Evolutionary conservation across 2,797 vertebrate genomes (phyloP).

Genomic region (Sphaeramia orbicularis): DNA sequence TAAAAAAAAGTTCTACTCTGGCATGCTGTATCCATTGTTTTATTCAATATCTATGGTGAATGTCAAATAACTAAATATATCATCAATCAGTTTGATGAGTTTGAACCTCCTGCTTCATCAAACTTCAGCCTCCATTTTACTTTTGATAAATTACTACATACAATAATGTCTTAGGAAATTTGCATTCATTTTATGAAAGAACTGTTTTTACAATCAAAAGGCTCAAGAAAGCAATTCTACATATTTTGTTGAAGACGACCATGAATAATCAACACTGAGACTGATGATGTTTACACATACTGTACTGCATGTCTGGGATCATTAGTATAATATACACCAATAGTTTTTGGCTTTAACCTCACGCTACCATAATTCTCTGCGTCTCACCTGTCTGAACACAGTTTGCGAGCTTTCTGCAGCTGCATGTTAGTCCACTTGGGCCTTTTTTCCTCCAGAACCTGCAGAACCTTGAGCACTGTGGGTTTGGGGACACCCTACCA

Average conservation of each 20-base stretch:
- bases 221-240: conserved; percentile 8
- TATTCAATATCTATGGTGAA: conserved; percentile 47
- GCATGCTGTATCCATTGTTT: conserved; percentile 47
- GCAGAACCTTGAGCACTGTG: conserved; percentile 89
- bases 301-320: conserved; percentile 10
- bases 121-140: conserved; percentile 22
- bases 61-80: conserved; percentile 45
- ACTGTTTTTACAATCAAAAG: conserved; percentile 33
- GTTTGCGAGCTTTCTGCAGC: conserved; percentile 90
- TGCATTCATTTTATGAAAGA: conserved; percentile 41
- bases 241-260: conserved; percentile 20
- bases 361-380: conserved; percentile 32
- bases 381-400: conserved; percentile 89
- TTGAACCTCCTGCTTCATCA: conserved; percentile 42
- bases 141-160: conserved; percentile 46
- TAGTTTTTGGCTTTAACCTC: conserved; percentile 42
- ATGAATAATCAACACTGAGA: conserved; percentile 48
- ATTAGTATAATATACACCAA: conserved; percentile 29
- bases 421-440: conserved; percentile 93
- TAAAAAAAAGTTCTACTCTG: conserved; percentile 53
- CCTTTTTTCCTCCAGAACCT: conserved; percentile 89
- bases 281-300: conserved; percentile 34
- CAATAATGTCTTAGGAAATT: conserved; percentile 36
- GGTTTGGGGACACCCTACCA: conserved; percentile 85
- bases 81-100: conserved; percentile 61